Evolutionary conservation across 2,888 invertebrate genomes (phyloP).

Genomic region (Tigriopus californicus): DNA sequence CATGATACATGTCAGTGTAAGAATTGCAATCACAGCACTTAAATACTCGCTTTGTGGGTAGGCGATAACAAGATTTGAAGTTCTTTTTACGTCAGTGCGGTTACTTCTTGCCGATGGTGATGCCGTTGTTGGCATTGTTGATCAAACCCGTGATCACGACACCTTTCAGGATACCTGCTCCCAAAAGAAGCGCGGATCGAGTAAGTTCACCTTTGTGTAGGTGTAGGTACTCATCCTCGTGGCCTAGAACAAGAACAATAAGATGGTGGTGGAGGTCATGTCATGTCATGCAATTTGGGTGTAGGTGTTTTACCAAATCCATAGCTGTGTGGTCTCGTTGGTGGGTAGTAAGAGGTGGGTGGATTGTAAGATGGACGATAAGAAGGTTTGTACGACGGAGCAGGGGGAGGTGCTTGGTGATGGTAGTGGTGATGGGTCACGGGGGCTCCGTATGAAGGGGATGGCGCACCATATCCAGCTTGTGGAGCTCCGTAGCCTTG

Average conservation of each 20-base stretch:
- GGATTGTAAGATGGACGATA: background rate
- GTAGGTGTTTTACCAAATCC: background rate
- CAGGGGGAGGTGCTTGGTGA: background rate
- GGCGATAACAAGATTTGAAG: too few relatives aligned
- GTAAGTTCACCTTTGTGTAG: slow-evolving; percentile 5
- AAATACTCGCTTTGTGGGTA: too few relatives aligned
- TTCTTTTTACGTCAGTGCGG: too few relatives aligned
- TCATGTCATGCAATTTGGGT: too few relatives aligned
- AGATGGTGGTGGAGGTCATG: too few relatives aligned
- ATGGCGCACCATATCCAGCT: background rate
- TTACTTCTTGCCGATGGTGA: slow-evolving; percentile 1
- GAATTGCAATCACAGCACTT: too few relatives aligned
- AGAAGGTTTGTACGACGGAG: background rate
- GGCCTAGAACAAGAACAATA: too few relatives aligned
- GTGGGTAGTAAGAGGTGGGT: background rate
- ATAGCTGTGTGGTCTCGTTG: background rate
- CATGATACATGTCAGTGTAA: too few relatives aligned
- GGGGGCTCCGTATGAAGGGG: background rate
- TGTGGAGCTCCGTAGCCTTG: too few relatives aligned
- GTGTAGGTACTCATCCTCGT: slow-evolving; percentile 5
- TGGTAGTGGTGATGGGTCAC: background rate
- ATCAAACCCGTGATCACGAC: slow-evolving; percentile 7
- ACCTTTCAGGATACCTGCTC: slow-evolving; percentile 12
- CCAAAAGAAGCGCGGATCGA: slow-evolving; percentile 3
- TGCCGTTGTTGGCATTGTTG: slow-evolving; percentile 11